These are phyloP conservation scores for Eristalis tenax DNA, from an alignment of 2,888 invertebrate species.

Conservation along the genomic window DNA sequence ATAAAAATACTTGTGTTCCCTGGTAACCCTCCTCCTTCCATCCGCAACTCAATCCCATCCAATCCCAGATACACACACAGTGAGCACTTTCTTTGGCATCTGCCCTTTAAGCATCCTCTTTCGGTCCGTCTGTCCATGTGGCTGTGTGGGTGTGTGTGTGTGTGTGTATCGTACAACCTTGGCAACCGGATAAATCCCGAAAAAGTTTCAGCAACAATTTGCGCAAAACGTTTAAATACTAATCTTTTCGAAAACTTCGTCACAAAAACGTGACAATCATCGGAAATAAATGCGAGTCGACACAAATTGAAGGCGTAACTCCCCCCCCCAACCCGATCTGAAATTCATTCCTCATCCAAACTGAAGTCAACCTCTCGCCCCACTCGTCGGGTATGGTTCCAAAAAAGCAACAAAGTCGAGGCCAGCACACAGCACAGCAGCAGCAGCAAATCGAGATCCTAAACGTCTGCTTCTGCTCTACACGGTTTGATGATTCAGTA, in stretches of 20 bases:
- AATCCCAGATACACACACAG: not conserved
- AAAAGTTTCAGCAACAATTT: constrained; percentile 31
- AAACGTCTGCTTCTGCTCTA: not conserved
- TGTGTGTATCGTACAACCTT: not conserved
- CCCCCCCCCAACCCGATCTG: no score
- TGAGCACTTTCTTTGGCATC: not conserved
- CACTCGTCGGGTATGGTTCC: not conserved
- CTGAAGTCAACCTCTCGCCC: not conserved
- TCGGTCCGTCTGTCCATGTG: not conserved
- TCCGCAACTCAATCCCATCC: no score
- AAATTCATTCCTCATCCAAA: no score
- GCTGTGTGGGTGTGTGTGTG: not conserved
- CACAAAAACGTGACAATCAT: constrained; percentile 49
- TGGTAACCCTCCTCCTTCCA: not conserved
- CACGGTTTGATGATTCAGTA: constrained; percentile 8
- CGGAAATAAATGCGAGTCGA: constrained; percentile 38
- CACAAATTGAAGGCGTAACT: constrained; percentile 9
- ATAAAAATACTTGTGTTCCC: not conserved
- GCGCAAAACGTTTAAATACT: constrained; percentile 44
- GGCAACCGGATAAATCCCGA: not conserved
- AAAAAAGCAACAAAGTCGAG: not conserved
- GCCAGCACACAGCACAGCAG: not conserved
- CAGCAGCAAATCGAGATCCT: not conserved
- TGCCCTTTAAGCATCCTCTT: not conserved
- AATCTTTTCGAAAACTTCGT: constrained; percentile 41